Conservation (phyloP, 2,113 vertebrate species). For the Natator depressus region DNA sequence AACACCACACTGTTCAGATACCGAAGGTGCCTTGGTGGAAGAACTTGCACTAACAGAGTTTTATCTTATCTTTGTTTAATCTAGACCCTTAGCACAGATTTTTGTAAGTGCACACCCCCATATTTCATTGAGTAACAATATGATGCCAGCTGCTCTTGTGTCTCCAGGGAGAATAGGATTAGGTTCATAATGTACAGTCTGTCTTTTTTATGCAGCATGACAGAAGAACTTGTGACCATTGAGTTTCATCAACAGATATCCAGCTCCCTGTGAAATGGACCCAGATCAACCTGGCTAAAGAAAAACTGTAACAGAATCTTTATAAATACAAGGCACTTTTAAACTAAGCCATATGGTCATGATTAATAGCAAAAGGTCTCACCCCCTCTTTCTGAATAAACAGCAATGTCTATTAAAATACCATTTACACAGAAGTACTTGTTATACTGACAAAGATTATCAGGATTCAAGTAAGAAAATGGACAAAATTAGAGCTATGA, state of each 20-base stretch:
- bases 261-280: not conserved
- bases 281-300: not conserved
- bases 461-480: not conserved
- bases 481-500: not conserved
- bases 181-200: not conserved
- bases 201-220: not conserved
- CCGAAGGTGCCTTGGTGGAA: not conserved
- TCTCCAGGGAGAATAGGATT: not conserved
- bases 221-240: not conserved
- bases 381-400: constrained; percentile 2
- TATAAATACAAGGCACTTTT: not conserved
- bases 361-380: not conserved
- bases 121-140: not conserved
- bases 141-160: not conserved
- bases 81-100: not conserved
- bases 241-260: not conserved
- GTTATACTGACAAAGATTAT: not conserved
- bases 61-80: not conserved
- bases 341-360: not conserved
- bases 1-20: not conserved
- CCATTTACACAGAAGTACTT: not conserved
- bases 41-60: not conserved
- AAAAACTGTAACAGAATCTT: not conserved
- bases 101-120: not conserved
- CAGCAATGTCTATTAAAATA: not conserved